Percentiles rank a stretch among this genome's conserved stretches.
phyloP scores from a whole-genome alignment of 2,888 invertebrate species.

The Cacoxenus indagator region DNA sequence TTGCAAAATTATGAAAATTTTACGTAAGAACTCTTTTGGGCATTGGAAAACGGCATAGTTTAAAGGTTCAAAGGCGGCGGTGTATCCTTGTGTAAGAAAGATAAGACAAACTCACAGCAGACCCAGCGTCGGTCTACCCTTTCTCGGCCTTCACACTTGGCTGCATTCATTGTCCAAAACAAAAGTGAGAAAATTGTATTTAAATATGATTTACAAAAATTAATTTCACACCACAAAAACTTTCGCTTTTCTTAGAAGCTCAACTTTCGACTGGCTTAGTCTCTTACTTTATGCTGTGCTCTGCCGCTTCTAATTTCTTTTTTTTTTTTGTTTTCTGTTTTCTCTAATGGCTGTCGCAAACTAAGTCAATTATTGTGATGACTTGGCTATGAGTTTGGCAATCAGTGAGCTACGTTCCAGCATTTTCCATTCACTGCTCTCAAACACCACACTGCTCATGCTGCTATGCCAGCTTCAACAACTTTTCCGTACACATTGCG shows the following conservation, averaged over 20 bases:
- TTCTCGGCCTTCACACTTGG: constrained; percentile 16
- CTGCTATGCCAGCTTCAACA: neutral
- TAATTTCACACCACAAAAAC: constrained; percentile 18
- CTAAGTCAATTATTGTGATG: constrained; percentile 14
- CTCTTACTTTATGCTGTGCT: neutral
- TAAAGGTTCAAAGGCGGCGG: constrained; percentile 5
- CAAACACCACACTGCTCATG: neutral
- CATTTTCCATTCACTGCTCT: no score
- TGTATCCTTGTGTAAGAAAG: no score
- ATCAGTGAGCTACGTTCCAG: no score
- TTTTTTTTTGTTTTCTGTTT: neutral
- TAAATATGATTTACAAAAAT: constrained; percentile 21
- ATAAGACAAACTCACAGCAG: no score
- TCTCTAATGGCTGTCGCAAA: neutral
- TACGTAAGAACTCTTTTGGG: neutral
- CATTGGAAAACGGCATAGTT: no score
- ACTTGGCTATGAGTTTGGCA: neutral
- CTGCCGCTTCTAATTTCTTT: neutral
- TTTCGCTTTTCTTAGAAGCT: neutral
- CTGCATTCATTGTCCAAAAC: constrained; percentile 14
- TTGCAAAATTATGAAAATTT: constrained; percentile 3
- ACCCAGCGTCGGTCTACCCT: no score
- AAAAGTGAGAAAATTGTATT: constrained; percentile 20
- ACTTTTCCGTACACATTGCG: no score
- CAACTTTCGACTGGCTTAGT: neutral